Conservation (phyloP, 2,113 vertebrate species). For the Fulmarus glacialis region DNA sequence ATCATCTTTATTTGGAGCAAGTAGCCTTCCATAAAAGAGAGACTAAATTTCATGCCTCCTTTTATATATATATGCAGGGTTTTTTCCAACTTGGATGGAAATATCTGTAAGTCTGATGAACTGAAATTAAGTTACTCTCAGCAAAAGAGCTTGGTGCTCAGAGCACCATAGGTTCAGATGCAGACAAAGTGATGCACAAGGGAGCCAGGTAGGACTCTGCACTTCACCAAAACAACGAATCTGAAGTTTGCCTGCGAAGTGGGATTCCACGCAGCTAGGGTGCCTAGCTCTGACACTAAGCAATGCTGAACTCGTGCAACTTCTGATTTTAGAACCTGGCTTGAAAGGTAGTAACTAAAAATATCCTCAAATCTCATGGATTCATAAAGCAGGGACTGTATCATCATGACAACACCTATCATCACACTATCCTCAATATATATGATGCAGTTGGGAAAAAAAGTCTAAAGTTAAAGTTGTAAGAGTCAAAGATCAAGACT, state of each 20-base stretch:
- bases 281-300: neutral
- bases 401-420: neutral
- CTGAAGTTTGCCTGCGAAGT: neutral
- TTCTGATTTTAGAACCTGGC: neutral
- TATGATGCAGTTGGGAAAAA: neutral
- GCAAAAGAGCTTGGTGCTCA: neutral
- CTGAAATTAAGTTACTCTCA: neutral
- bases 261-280: neutral
- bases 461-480: fast-evolving
- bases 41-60: neutral
- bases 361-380: neutral
- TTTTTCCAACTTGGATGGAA: neutral
- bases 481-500: neutral
- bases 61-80: fast-evolving
- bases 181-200: neutral
- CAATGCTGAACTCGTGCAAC: neutral
- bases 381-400: neutral
- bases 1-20: neutral
- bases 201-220: neutral
- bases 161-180: neutral
- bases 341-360: neutral
- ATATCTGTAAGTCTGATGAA: neutral
- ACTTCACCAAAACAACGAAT: neutral
- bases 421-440: neutral
- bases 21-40: neutral